phyloP scores from a whole-genome alignment of 2,113 vertebrate species.

The Apodemus sylvaticus region DNA sequence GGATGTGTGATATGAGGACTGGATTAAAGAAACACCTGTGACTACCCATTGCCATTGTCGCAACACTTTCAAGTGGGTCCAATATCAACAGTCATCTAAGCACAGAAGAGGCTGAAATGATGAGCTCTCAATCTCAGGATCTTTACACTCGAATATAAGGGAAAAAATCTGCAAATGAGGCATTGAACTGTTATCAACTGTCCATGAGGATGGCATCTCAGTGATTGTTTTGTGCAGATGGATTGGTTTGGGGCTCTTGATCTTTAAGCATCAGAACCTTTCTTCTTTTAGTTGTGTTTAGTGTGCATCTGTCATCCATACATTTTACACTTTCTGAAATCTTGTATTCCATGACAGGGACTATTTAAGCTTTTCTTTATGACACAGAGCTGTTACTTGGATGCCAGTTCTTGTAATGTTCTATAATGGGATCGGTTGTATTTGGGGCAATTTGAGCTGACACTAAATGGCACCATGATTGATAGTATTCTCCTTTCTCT shows the following conservation, averaged over 20 bases:
- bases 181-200: background rate
- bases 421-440: slow-evolving; percentile 34
- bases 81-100: background rate
- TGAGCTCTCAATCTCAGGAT: background rate
- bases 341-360: background rate
- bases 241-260: background rate
- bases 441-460: slow-evolving; percentile 24
- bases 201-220: background rate
- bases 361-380: slow-evolving; percentile 23
- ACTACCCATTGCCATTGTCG: background rate
- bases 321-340: slow-evolving; percentile 54
- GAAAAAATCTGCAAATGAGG: background rate
- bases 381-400: slow-evolving; percentile 19
- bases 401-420: background rate
- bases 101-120: background rate
- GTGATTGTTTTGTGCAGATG: background rate
- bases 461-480: slow-evolving; percentile 33
- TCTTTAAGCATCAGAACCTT: background rate
- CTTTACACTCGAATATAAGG: background rate
- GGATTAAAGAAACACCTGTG: background rate
- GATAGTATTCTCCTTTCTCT: slow-evolving; percentile 46
- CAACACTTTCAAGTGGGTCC: background rate
- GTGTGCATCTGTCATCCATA: background rate
- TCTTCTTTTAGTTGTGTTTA: slow-evolving; percentile 10
- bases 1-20: background rate